phyloP scores from a whole-genome alignment of 2,113 vertebrate species.

The Emydura subglobosa region DNA sequence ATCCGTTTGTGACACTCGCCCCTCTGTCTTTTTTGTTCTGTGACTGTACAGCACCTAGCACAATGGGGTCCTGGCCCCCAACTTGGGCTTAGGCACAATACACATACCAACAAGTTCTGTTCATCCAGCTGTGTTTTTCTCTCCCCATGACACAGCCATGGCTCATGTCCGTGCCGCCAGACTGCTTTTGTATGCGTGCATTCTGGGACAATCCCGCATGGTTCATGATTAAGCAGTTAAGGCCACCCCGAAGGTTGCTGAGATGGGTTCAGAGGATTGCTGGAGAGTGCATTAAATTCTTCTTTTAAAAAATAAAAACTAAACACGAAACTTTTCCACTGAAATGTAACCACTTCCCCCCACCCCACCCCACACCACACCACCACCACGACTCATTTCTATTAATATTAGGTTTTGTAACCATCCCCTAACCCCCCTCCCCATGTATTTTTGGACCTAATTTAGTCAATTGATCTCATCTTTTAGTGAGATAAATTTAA shows the following conservation, averaged over 20 bases:
- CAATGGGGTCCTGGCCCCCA: background rate
- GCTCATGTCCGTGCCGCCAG: no score
- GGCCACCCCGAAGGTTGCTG: background rate
- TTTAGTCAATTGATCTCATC: no score
- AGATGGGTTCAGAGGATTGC: background rate
- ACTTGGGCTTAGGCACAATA: background rate
- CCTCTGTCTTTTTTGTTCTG: background rate
- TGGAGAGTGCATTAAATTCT: background rate
- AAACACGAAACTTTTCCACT: background rate
- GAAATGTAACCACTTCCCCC: background rate
- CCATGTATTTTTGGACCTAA: no score
- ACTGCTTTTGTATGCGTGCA: background rate
- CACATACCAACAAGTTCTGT: background rate
- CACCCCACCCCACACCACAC: no score
- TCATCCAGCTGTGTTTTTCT: background rate
- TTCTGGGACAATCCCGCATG: background rate
- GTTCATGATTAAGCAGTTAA: background rate
- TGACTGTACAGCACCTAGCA: background rate
- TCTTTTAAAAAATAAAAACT: background rate
- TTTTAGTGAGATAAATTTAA: no score
- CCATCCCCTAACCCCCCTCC: background rate
- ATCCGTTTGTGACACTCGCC: background rate
- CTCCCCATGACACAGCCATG: background rate
- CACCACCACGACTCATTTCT: background rate
- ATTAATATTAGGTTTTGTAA: background rate